Percentiles rank a stretch among this genome's conserved stretches.
phyloP scores from a whole-genome alignment of 2,797 vertebrate species.

The Tadarida brasiliensis region DNA sequence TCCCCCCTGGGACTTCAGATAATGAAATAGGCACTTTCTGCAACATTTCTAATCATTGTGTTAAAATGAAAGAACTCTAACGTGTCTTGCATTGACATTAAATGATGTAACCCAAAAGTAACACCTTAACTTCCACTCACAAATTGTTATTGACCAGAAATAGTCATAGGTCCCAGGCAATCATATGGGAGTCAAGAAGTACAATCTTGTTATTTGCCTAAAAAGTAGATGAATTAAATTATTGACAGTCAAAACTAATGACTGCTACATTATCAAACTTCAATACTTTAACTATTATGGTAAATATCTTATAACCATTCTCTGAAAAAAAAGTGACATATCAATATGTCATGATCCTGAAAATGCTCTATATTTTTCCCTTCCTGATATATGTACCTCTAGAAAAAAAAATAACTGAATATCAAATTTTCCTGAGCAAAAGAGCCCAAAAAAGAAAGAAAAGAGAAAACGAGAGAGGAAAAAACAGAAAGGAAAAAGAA shows the following conservation, averaged over 20 bases:
- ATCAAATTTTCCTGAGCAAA: neutral
- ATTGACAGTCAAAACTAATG: neutral
- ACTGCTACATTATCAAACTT: neutral
- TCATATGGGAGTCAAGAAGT: neutral
- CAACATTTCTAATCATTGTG: neutral
- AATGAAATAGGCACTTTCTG: neutral
- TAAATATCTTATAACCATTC: neutral
- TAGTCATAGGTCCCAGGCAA: neutral
- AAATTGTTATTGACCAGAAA: neutral
- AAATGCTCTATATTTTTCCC: neutral
- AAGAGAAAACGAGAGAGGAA: neutral
- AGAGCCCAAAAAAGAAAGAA: neutral
- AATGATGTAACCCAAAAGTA: neutral
- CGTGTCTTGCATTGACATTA: neutral
- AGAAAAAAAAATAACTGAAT: neutral
- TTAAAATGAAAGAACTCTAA: neutral
- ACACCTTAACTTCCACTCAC: neutral
- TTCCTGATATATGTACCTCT: neutral
- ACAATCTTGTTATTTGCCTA: neutral
- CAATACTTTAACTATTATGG: neutral
- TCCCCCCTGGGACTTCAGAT: neutral
- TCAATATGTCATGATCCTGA: neutral
- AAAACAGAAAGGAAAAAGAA: too few relatives aligned
- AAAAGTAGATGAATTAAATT: conserved; percentile 3
- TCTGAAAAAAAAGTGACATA: neutral